Evolutionary conservation across 2,888 invertebrate genomes (phyloP).

Genomic region (Zaprionus lineosus): DNA sequence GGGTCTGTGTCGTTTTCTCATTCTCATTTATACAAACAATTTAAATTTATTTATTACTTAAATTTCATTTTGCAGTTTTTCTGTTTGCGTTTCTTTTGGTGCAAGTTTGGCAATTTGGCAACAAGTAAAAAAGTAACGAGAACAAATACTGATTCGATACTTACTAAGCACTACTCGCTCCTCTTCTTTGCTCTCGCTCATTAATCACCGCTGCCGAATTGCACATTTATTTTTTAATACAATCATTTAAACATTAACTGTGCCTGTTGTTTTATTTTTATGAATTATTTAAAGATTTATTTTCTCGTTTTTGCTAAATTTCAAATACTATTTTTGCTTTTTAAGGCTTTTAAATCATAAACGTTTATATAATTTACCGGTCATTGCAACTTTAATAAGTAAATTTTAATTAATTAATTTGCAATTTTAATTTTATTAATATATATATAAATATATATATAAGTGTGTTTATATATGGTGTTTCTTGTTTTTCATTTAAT

Average conservation of each 20-base stretch:
- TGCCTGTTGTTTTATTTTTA: constrained; percentile 24
- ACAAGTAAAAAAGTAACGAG: not conserved
- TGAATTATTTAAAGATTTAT: constrained; percentile 9
- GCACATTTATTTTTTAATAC: constrained; percentile 12
- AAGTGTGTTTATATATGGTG: constrained; percentile 12
- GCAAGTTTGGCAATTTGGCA: constrained; percentile 19
- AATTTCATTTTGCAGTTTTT: constrained; percentile 18
- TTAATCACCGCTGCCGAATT: not conserved
- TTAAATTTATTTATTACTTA: constrained; percentile 33
- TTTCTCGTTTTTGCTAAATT: constrained; percentile 19
- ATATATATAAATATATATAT: constrained; percentile 22
- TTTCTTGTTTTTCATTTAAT: constrained; percentile 13
- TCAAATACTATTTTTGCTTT: constrained; percentile 6
- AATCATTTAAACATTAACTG: constrained; percentile 39
- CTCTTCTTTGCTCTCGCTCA: not conserved
- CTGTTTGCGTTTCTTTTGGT: constrained; percentile 24
- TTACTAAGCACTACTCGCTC: no score
- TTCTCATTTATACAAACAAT: constrained; percentile 53
- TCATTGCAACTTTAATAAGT: constrained; percentile 36
- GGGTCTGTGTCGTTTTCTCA: not conserved
- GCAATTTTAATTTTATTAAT: constrained; percentile 36
- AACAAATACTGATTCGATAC: not conserved
- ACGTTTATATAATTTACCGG: constrained; percentile 10
- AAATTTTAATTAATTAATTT: constrained; percentile 60
- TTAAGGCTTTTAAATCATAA: constrained; percentile 16